A percentile compares a stretch with the other conserved stretches of the same genome.
Conservation (phyloP, 2,797 vertebrate genomes). For the Apogon talboti region DNA sequence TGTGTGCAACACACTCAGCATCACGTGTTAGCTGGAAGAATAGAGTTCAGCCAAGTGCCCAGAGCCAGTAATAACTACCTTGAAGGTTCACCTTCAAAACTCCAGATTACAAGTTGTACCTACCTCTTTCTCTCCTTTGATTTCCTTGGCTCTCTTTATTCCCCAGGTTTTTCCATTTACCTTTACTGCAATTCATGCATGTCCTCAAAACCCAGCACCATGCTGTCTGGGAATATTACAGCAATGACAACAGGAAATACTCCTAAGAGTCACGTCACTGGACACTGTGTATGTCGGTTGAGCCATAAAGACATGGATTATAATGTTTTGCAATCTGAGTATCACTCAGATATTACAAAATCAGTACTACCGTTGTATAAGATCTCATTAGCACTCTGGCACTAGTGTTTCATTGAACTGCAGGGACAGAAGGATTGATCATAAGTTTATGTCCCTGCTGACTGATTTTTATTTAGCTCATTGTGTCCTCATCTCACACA, state of each 20-base stretch:
- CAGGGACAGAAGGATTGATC: constrained; percentile 40
- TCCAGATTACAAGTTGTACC: constrained; percentile 58
- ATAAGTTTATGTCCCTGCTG: constrained; percentile 43
- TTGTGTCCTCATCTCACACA: constrained; percentile 54
- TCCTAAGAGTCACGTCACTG: constrained; percentile 19
- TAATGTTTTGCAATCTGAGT: constrained; percentile 15
- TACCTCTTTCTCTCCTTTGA: constrained; percentile 21
- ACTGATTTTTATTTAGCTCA: constrained; percentile 61
- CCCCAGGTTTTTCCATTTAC: constrained; percentile 34
- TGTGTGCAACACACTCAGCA: background rate
- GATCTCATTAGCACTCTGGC: constrained; percentile 34
- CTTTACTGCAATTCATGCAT: constrained; percentile 43
- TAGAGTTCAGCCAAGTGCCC: constrained; percentile 52
- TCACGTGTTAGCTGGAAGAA: constrained; percentile 37
- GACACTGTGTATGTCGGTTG: constrained; percentile 3
- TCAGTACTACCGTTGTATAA: constrained; percentile 14
- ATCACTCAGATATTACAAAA: constrained; percentile 9
- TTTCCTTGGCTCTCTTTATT: constrained; percentile 38
- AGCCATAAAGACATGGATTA: constrained; percentile 27
- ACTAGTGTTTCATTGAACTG: constrained; percentile 25
- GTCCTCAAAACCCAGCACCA: constrained; percentile 58
- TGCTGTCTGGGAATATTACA: constrained; percentile 48
- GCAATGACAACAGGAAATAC: constrained; percentile 26
- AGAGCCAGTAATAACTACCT: constrained; percentile 63
- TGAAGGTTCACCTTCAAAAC: constrained; percentile 74